Evolutionary conservation across 2,888 invertebrate species (phyloP).

Genomic region (Cordylochernes scorpioides): DNA sequence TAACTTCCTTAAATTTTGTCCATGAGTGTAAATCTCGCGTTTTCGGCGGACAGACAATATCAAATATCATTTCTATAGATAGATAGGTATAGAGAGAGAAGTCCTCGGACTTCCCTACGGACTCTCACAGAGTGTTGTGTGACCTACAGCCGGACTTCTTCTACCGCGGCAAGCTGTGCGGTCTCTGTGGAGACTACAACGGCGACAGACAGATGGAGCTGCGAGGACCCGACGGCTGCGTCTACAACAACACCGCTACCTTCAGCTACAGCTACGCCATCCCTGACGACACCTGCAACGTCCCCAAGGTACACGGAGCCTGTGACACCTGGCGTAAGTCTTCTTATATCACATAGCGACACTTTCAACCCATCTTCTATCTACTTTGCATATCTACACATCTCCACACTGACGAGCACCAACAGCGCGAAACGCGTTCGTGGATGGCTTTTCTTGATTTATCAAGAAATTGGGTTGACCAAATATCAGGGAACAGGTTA

Average conservation of each 20-base stretch:
- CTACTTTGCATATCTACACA: background rate
- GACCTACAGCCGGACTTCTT: too few species aligned
- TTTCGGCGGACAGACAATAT: background rate
- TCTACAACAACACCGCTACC: conserved; percentile 6
- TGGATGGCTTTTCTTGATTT: too few species aligned
- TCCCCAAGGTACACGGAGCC: conserved; percentile 5
- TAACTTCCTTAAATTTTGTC: too few species aligned
- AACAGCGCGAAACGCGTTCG: too few species aligned
- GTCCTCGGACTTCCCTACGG: too few species aligned
- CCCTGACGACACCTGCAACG: conserved; percentile 8
- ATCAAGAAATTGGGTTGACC: too few species aligned
- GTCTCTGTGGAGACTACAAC: conserved; percentile 17
- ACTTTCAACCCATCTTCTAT: background rate
- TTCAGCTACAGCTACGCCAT: conserved; percentile 13
- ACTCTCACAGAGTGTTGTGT: too few species aligned
- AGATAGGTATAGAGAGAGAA: background rate
- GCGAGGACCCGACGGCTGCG: conserved; percentile 11
- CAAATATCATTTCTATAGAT: background rate
- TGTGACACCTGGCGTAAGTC: conserved; percentile 6
- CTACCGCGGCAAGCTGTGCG: conserved; percentile 16
- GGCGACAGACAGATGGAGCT: conserved; percentile 15
- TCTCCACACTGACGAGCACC: too few species aligned
- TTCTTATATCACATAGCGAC: background rate
- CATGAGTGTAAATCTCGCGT: too few species aligned
- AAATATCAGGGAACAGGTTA: too few species aligned